Base-by-base conservation (phyloP, 2,797 vertebrate genomes). In the Dallia pectoralis region DNA sequence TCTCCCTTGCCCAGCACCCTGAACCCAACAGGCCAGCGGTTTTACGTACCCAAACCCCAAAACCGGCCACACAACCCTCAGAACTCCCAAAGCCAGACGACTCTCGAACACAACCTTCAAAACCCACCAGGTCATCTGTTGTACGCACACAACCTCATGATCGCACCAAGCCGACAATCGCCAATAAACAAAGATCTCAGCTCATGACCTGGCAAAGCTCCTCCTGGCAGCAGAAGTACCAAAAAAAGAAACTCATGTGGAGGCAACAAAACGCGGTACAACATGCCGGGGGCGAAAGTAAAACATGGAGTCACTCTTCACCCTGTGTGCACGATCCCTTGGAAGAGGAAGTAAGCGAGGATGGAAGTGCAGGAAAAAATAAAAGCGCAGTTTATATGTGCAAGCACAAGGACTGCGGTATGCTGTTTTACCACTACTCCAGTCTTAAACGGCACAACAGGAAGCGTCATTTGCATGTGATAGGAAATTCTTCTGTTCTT, bases 361-460 rank as follows among this genome's bases (percentile, higher is more conserved):
- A 83, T 4, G 80, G 93, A 95, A 66, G 92, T 91, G 1, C 88
- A 91, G 78, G 90, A 90, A 71, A 93, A 61, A 69, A 76, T 87
- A 59, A 85, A 78, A 92, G 83, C 77, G 83, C 77, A 3, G 4
- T n/a, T 81, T 90, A 94, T 79, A 90, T 89, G 77, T 96, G 95
- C 88, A 93, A 94, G 81, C 88, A 92, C 59, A 94, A 94, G 77
- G 93, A 92, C 29, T 96, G 95, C 78, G 90, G 91, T 77, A 95
- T 95, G 75, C 91, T 91, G n/a, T 95, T 95, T 79, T 84, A 91
- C 19, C 93, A 92, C 86, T 85, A 85, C 69, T 91, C 93, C 81
- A 91, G 93, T 69, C 91, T 96, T 70, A 82, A 90, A 72, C 93
- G 93, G 76, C 95, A 96, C 85, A 91, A 90, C 74, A 92, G 85